Base-by-base conservation (phyloP, 2,888 invertebrate species). In the Polydrusus pterygomalis region DNA sequence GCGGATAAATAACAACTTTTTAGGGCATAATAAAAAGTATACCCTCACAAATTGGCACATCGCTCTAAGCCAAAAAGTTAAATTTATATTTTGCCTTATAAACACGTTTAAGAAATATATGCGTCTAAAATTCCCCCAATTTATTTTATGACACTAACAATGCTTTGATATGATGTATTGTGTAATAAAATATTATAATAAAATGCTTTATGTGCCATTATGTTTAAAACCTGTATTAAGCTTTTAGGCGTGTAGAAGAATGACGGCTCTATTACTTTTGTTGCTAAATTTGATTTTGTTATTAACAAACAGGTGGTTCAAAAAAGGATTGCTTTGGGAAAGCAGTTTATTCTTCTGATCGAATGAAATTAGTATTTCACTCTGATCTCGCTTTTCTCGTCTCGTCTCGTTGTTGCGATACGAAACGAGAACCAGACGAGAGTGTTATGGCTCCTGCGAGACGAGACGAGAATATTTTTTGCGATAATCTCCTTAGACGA, bases 81-180 rank as follows among this genome's bases (percentile, higher is more conserved):
- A 54, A 54, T 54, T 54, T 25, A 54, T 54, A 25, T 25, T 25
- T 54, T 54, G 54, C 25, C 25, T 25, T 54, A 54, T 54, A 54
- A 54, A 54, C 54, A 54, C n/a, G 20, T 25, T 54, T 54, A 54
- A 30, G 54, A 30, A 54, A 54, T 54, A 54, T 54, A 54, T 54
- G 54, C 20, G 54, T 54, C 54, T 54, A 17, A 54, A 54, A 54
- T 54, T 54, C 25, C 30, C 54, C n/a, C 54, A 54, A 54, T 54
- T 54, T 30, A 54, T 54, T 54, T 54, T 54, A 54, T 30, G 25
- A 30, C 20, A 9, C 25, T 30, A 20, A 54, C 25, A 54, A 30
- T 54, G 25, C 30, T 54, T 54, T 54, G 25, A 20, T 25, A 54
- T 54, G 54, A 54, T 54, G 20, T 20, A 54, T 54, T 54, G 20